A percentile compares a stretch with the other conserved stretches of the same genome.
Evolutionary conservation across 1,140 invertebrate genomes (phyloP).

Genomic region (Brachionus manjavacas): DNA sequence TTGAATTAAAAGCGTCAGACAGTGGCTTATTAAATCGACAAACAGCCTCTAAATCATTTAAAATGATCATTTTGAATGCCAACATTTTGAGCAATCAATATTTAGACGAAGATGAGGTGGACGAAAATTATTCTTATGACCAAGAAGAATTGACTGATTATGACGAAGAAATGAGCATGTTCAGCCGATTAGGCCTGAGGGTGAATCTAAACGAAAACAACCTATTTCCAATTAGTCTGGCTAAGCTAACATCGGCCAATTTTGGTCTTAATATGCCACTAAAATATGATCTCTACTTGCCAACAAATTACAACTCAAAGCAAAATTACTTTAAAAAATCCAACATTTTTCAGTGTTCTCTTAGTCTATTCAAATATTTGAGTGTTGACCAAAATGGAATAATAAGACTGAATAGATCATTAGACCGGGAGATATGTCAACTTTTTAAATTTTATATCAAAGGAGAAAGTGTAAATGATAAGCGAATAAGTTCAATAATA

Average conservation of each 20-base stretch:
- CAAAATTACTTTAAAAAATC: neutral
- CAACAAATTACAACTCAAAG: neutral
- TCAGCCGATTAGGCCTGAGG: neutral
- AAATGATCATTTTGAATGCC: neutral
- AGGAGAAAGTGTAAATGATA: neutral
- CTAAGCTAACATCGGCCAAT: neutral
- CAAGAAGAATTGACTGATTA: neutral
- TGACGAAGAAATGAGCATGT: neutral
- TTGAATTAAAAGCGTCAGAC: neutral
- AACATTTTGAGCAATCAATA: neutral
- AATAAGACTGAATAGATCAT: neutral
- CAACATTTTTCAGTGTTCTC: neutral
- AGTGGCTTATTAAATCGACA: neutral
- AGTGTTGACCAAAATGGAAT: neutral
- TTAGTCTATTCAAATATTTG: neutral
- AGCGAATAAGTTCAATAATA: conserved; percentile 5
- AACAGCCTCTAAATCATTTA: neutral
- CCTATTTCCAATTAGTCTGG: neutral
- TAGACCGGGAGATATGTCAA: neutral
- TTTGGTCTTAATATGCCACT: neutral
- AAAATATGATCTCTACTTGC: neutral
- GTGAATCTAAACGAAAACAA: neutral
- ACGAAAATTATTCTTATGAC: neutral
- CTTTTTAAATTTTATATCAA: conserved; percentile 10
- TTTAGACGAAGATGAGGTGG: neutral